Evolutionary conservation across 1,140 invertebrate genomes (phyloP).

Genomic region (Pseudomyrmex concolor): DNA sequence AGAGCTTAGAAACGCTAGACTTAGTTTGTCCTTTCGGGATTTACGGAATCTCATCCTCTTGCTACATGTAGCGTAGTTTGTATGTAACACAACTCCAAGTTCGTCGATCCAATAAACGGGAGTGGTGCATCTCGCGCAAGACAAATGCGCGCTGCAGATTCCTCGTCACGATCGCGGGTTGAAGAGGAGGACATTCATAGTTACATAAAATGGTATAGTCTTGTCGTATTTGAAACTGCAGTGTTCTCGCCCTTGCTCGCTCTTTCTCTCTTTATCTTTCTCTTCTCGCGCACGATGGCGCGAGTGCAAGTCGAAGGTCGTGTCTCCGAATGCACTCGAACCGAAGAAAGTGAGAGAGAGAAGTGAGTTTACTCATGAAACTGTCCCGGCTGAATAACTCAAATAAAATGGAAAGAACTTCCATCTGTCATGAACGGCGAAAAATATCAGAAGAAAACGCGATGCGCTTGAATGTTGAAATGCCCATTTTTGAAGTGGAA

Average conservation of each 20-base stretch:
- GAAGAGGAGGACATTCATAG: conserved; percentile 45
- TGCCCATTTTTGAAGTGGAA: conserved; percentile 46
- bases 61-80: conserved; percentile 58
- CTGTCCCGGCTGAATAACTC: conserved; percentile 35
- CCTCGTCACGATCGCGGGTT: conserved; percentile 62
- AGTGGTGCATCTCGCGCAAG: conserved; percentile 53
- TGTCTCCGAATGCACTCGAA: conserved; percentile 22
- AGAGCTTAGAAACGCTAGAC: background rate
- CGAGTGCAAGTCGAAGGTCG: background rate
- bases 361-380: conserved; percentile 49
- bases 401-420: conserved; percentile 52
- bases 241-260: conserved; percentile 31
- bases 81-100: conserved; percentile 56
- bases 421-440: conserved; percentile 12
- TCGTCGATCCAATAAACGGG: conserved; percentile 66
- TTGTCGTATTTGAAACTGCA: conserved; percentile 37
- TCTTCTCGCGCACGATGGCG: background rate
- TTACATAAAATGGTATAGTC: conserved; percentile 44
- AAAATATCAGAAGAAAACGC: conserved; percentile 35
- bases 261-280: too few species aligned
- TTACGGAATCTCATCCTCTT: conserved; percentile 54
- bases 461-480: conserved; percentile 48
- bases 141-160: conserved; percentile 64
- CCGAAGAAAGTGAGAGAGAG: background rate
- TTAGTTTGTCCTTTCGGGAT: conserved; percentile 31